Evolutionary conservation across 2,888 invertebrate genomes (phyloP).

Genomic region (Malthinus flaveolus): DNA sequence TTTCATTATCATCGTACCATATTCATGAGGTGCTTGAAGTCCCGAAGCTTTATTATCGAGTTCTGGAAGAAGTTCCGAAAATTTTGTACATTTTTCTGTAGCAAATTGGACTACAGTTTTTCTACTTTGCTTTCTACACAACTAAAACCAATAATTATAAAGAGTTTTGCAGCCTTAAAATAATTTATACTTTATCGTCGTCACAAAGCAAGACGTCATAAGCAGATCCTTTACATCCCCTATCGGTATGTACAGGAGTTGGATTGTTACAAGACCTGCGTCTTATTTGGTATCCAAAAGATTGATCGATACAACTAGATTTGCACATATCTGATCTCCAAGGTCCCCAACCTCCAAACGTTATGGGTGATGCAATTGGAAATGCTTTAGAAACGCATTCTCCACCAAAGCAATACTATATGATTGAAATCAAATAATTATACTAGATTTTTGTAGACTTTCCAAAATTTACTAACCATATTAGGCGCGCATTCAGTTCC

Average conservation of each 20-base stretch:
- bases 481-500: slow-evolving; percentile 72
- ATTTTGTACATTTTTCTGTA: slow-evolving; percentile 65
- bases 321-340: slow-evolving; percentile 66
- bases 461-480: slow-evolving; percentile 54
- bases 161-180: background rate
- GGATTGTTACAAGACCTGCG: slow-evolving; percentile 62
- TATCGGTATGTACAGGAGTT: slow-evolving; percentile 56
- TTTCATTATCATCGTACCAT: slow-evolving; percentile 53
- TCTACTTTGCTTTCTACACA: slow-evolving; percentile 50
- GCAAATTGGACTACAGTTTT: slow-evolving; percentile 62
- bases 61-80: slow-evolving; percentile 62
- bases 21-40: slow-evolving; percentile 74
- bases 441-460: background rate
- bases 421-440: background rate
- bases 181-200: slow-evolving; percentile 60
- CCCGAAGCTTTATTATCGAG: slow-evolving; percentile 70
- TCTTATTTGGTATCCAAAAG: slow-evolving; percentile 63
- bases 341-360: slow-evolving; percentile 64
- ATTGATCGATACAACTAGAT: slow-evolving; percentile 68
- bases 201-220: slow-evolving; percentile 70
- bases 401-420: slow-evolving; percentile 70
- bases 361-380: slow-evolving; percentile 49
- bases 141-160: slow-evolving; percentile 15
- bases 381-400: slow-evolving; percentile 59
- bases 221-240: slow-evolving; percentile 64